Evolutionary conservation across 2,113 vertebrate species (phyloP), one percentile per base, ranked within the genome.

Genomic region (Raja brachyura): DNA sequence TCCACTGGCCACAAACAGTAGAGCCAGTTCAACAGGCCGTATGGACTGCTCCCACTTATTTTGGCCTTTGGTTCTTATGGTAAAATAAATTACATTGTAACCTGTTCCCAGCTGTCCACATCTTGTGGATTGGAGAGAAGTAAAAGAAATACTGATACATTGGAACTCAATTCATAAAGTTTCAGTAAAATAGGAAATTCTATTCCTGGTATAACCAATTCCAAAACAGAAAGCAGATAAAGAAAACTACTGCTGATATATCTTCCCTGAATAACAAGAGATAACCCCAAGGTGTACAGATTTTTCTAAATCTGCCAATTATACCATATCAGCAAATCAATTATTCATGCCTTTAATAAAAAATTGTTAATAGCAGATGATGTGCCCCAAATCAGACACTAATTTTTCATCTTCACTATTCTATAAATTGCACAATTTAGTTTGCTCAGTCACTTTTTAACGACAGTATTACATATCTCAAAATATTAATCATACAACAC

Each of bases 401-500:
- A 14, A 63, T n/a, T 7, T 31, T 66, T 88, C n/a, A 11, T 31
- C 59, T 63, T 66, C 39, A 48, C 39, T 48, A 48, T 48, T 48
- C 0, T 48, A 48, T 48, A 48, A 31, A 18, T 88, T 31, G 11
- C 25, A 31, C 83, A n/a, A 86, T 61, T 63, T 88, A 88, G 14
- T 88, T 88, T 7, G 13, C 61, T 63, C 61, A 16, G 83, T 88
- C 31, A 88, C 61, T 31, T 16, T 88, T 88, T 66, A 63, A n/a
- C 2, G 63, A 18, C 8, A n/a, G 14, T 66, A n/a, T 61, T 63
- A 63, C 61, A 88, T 31, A 31, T 31, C 28, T 63, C 59, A 63
- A 88, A n/a, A 66, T 88, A 88, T 63, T 66, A 85, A 88, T 88
- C 59, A 88, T 88, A 3, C 81, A n/a, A n/a, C 59, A 16, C 54